These are phyloP conservation scores for Aphelocoma californica DNA, from an alignment of 2,797 vertebrate genomes.

Conservation along the genomic window DNA sequence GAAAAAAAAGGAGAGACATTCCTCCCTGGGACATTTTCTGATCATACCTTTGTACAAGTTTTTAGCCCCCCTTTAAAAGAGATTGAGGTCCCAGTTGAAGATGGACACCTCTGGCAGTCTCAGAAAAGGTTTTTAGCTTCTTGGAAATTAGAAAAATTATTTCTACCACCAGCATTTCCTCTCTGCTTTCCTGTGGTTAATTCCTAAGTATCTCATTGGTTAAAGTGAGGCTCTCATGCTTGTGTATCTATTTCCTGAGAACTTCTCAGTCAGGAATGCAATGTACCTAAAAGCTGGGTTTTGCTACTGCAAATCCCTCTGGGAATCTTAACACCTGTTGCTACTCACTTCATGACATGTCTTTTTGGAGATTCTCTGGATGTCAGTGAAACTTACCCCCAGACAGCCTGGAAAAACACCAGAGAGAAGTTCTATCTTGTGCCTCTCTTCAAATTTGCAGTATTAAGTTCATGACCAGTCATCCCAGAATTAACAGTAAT, in stretches of 20 bases:
- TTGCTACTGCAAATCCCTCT: neutral
- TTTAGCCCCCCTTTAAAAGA: neutral
- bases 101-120: neutral
- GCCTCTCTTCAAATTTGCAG: neutral
- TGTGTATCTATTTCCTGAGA: neutral
- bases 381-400: neutral
- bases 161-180: neutral
- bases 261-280: neutral
- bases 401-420: neutral
- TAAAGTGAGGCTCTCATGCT: neutral
- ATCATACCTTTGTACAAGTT: neutral
- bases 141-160: neutral
- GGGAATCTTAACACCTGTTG: neutral
- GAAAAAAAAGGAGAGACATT: neutral
- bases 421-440: neutral
- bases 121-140: neutral
- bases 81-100: neutral
- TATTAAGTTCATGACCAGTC: neutral
- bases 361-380: neutral
- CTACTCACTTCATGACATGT: fast-evolving
- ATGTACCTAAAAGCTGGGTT: neutral
- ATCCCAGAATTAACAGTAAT: neutral
- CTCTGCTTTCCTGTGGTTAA: neutral
- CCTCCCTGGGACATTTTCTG: neutral
- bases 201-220: neutral